A percentile compares a stretch with the other conserved stretches of the same genome.
phyloP scores from a whole-genome alignment of 2,113 vertebrate species.

The Paradoxurus hermaphroditus region DNA sequence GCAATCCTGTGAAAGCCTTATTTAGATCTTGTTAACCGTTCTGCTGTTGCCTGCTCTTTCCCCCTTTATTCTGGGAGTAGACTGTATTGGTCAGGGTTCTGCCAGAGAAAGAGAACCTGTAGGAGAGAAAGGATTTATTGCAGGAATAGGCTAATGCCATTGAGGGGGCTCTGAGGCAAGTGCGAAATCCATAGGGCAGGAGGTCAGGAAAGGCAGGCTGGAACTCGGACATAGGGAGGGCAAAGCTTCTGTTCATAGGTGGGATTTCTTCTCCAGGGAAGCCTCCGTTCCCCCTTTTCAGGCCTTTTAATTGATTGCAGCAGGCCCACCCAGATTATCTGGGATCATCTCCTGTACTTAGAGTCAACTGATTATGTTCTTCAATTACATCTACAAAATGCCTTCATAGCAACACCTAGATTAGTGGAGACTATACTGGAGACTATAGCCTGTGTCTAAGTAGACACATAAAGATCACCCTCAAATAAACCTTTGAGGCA shows the following conservation, averaged over 20 bases:
- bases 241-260: neutral
- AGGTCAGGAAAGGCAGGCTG: neutral
- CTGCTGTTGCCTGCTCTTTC: neutral
- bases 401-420: neutral
- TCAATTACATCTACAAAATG: neutral
- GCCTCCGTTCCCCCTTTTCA: neutral
- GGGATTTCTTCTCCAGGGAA: neutral
- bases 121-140: neutral
- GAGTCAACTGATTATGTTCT: neutral
- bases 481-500: neutral
- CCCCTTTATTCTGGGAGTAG: constrained; percentile 11
- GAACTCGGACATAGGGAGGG: neutral
- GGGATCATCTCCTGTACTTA: neutral
- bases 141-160: neutral
- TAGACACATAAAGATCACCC: neutral
- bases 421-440: neutral
- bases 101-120: neutral
- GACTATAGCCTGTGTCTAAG: neutral
- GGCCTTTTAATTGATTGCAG: neutral
- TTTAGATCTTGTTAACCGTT: constrained; percentile 56
- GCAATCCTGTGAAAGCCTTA: constrained; percentile 39
- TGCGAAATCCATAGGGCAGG: neutral
- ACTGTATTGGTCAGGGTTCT: neutral
- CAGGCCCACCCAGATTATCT: neutral
- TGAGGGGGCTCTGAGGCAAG: neutral